phyloP scores from a whole-genome alignment of 1,140 invertebrate genomes.

The Brachionus koreanus region DNA sequence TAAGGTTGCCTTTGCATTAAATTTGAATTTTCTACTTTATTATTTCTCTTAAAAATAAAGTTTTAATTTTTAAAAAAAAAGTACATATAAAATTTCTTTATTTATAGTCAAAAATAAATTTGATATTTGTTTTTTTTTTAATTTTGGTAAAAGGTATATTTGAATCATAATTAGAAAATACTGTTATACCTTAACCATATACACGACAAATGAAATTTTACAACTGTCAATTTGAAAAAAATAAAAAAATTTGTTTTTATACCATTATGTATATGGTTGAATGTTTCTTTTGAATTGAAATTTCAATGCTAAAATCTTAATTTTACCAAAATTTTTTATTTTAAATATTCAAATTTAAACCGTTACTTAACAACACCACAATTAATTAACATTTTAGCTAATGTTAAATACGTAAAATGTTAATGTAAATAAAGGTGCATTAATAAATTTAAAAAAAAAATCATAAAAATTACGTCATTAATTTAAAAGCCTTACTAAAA shows the following conservation, averaged over 20 bases:
- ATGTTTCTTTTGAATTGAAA: neutral
- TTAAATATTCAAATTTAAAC: neutral
- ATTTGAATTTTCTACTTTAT: neutral
- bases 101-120: too few relatives aligned
- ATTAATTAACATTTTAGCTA: neutral
- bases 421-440: neutral
- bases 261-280: neutral
- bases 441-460: neutral
- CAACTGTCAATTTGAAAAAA: neutral
- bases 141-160: neutral
- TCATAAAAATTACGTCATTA: neutral
- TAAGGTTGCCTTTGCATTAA: neutral
- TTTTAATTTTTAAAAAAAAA: neutral
- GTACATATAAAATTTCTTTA: neutral
- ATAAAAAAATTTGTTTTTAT: neutral
- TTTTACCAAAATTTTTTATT: neutral
- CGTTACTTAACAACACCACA: neutral
- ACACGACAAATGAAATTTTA: neutral
- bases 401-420: neutral
- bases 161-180: neutral
- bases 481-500: neutral
- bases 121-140: neutral
- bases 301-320: neutral
- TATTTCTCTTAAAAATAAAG: neutral
- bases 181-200: neutral